Conservation (phyloP, 2,797 vertebrate species). For the Nothura maculosa region DNA sequence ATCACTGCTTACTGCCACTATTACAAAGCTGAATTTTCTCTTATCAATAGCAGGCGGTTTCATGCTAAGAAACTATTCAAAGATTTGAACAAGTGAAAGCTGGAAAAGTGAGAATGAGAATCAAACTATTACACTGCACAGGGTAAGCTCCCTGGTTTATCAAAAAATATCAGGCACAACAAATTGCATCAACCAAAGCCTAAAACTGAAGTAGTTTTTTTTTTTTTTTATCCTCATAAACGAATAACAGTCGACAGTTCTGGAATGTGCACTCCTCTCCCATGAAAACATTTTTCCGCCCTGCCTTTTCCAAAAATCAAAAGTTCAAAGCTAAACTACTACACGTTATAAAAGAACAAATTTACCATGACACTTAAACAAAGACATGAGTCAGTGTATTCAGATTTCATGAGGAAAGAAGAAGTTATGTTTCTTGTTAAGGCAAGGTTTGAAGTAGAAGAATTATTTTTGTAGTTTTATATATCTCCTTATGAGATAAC, state of each 20-base stretch:
- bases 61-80: slow-evolving; percentile 3
- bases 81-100: slow-evolving; percentile 1
- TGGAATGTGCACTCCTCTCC: slow-evolving; percentile 73
- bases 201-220: slow-evolving; percentile 11
- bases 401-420: slow-evolving; percentile 70
- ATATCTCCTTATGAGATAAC: background rate
- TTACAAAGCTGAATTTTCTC: background rate
- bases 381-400: slow-evolving; percentile 79
- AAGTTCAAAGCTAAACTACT: slow-evolving; percentile 83
- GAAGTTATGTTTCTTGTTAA: slow-evolving; percentile 78
- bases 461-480: slow-evolving; percentile 55
- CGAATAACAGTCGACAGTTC: slow-evolving; percentile 62
- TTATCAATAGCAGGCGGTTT: background rate
- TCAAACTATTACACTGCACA: slow-evolving; percentile 19
- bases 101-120: slow-evolving; percentile 10
- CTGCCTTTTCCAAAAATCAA: slow-evolving; percentile 76
- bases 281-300: slow-evolving; percentile 80
- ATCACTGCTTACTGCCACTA: background rate
- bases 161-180: slow-evolving; percentile 51
- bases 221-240: slow-evolving; percentile 41
- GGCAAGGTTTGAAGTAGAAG: slow-evolving; percentile 62
- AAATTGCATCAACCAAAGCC: slow-evolving; percentile 48
- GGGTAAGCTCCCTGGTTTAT: slow-evolving; percentile 47
- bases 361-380: slow-evolving; percentile 80
- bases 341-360: slow-evolving; percentile 80